Conservation (phyloP, 2,797 vertebrate species). For the Merluccius polli region DNA sequence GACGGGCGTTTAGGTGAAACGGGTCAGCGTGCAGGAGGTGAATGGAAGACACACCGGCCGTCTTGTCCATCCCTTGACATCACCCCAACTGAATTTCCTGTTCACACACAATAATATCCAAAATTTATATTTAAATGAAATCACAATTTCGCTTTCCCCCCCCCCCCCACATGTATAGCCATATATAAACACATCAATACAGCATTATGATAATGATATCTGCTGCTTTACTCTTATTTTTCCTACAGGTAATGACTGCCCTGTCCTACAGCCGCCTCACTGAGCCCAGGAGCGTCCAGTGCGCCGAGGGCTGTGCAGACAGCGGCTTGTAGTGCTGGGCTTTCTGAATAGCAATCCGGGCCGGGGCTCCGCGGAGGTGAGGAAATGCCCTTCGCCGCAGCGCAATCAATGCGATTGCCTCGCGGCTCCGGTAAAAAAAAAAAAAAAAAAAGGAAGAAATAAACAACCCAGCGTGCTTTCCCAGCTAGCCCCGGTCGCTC, state of each 20-base stretch:
- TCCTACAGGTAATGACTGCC: constrained; percentile 73
- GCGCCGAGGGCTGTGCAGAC: constrained; percentile 60
- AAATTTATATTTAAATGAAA: too few species aligned
- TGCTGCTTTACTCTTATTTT: background rate
- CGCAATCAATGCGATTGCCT: background rate
- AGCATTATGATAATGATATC: background rate
- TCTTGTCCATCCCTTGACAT: too few species aligned
- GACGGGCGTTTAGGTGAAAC: too few species aligned
- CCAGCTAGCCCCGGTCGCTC: background rate
- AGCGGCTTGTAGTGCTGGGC: constrained; percentile 55
- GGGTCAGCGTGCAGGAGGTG: too few species aligned
- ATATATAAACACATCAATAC: too few species aligned
- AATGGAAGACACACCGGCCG: too few species aligned
- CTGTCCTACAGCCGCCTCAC: constrained; percentile 75
- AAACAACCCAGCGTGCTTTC: background rate
- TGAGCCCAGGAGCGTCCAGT: constrained; percentile 63
- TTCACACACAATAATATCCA: too few species aligned
- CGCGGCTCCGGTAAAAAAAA: background rate
- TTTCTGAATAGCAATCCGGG: constrained; percentile 9
- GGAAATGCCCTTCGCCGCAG: constrained; percentile 27
- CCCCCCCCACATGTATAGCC: too few species aligned
- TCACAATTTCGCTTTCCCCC: too few species aligned
- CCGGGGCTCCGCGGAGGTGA: constrained; percentile 12
- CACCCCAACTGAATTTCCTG: too few species aligned
- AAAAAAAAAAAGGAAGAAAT: background rate